Percentiles rank a stretch among this genome's conserved stretches.
Conservation (phyloP, 2,888 invertebrate species). For the Acleris holmiana region DNA sequence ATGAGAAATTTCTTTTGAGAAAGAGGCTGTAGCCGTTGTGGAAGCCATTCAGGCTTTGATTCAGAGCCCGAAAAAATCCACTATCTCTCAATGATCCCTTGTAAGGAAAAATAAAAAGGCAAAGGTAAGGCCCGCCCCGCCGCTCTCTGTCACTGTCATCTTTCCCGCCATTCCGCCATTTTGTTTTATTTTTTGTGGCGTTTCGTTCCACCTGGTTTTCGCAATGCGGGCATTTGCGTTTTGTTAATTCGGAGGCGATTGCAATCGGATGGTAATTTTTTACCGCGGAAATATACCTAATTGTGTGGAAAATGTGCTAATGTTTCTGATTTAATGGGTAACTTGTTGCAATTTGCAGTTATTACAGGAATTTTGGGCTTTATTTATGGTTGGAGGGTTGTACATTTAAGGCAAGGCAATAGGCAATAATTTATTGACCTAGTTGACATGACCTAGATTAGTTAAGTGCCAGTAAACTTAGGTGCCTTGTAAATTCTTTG, state of each 20-base stretch:
- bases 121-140: constrained; percentile 24
- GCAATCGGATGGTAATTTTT: constrained; percentile 37
- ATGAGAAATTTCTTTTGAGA: constrained; percentile 34
- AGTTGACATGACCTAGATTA: constrained; percentile 7
- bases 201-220: constrained; percentile 37
- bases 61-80: constrained; percentile 23
- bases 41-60: constrained; percentile 33
- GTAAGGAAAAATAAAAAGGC: constrained; percentile 17
- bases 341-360: constrained; percentile 29
- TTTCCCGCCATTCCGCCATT: constrained; percentile 25
- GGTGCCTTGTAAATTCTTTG: background rate
- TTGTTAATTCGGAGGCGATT: constrained; percentile 33
- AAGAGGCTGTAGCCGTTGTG: constrained; percentile 7
- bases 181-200: constrained; percentile 33
- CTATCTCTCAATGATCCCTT: constrained; percentile 26
- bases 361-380: constrained; percentile 23
- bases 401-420: background rate
- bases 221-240: constrained; percentile 38
- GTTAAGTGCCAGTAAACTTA: constrained; percentile 3
- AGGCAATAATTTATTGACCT: constrained; percentile 19
- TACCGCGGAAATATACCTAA: constrained; percentile 27
- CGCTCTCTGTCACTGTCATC: constrained; percentile 39
- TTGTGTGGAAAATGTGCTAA: constrained; percentile 36
- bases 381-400: constrained; percentile 18
- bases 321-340: constrained; percentile 32